Conservation (phyloP, 2,113 vertebrate species). For the Lasiurus cinereus region DNA sequence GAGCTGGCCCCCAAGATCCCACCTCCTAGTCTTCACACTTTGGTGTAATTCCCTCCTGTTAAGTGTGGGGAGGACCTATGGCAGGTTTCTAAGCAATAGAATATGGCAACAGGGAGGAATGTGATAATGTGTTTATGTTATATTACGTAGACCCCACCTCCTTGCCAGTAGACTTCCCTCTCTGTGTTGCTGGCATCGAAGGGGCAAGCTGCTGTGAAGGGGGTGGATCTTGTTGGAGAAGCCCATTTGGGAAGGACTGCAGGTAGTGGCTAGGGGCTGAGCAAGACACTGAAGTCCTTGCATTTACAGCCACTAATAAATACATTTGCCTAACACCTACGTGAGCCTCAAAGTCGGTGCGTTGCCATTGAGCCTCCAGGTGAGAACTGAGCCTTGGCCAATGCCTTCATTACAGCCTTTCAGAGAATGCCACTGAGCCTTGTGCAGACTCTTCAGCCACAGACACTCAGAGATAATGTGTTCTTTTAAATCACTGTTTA, state of each 20-base stretch:
- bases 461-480: background rate
- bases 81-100: background rate
- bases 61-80: background rate
- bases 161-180: background rate
- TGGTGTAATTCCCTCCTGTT: background rate
- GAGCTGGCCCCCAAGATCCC: background rate
- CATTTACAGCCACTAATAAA: background rate
- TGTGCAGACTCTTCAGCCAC: background rate
- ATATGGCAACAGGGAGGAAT: background rate
- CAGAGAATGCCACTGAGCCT: background rate
- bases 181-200: background rate
- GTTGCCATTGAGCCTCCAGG: background rate
- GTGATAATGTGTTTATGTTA: background rate
- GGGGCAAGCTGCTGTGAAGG: background rate
- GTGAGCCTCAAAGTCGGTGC: background rate
- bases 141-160: rapidly evolving
- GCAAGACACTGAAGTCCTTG: background rate
- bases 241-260: background rate
- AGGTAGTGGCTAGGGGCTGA: background rate
- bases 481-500: background rate
- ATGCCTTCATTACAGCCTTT: background rate
- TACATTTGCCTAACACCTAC: background rate
- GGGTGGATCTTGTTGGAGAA: background rate
- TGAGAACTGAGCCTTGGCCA: background rate
- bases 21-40: background rate